These are phyloP conservation scores for Meandrusa payeni DNA, from an alignment of 2,888 invertebrate genomes.

Conservation along the genomic window DNA sequence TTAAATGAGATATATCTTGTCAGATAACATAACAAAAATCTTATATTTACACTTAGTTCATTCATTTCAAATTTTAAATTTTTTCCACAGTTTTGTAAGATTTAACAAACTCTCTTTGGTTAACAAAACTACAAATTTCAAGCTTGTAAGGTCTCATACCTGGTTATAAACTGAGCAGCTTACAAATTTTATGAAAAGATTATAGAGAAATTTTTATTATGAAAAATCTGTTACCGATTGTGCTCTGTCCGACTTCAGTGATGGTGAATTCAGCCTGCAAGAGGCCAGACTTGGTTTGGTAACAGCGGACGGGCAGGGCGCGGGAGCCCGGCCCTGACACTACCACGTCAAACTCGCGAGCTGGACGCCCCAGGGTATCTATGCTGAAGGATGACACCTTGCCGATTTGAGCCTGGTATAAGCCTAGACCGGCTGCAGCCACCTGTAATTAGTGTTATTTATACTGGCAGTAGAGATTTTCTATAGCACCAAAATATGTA, in stretches of 20 bases:
- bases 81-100: too few species aligned
- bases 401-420: slow-evolving; percentile 92
- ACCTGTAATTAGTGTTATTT: slow-evolving; percentile 53
- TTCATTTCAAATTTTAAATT: too few species aligned
- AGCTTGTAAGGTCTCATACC: too few species aligned
- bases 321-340: slow-evolving; percentile 90
- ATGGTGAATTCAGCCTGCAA: slow-evolving; percentile 96
- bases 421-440: slow-evolving; percentile 88
- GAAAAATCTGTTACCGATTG: slow-evolving; percentile 77
- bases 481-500: neutral
- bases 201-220: too few species aligned
- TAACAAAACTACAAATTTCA: too few species aligned
- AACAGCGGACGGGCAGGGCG: slow-evolving; percentile 94
- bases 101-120: too few species aligned
- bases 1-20: too few species aligned
- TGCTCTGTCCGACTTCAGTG: slow-evolving; percentile 86
- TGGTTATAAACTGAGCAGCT: too few species aligned
- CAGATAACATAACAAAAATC: too few species aligned
- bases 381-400: slow-evolving; percentile 93
- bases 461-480: too few species aligned
- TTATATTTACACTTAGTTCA: too few species aligned
- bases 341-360: slow-evolving; percentile 94
- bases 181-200: too few species aligned
- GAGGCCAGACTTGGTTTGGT: slow-evolving; percentile 97
- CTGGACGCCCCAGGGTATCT: slow-evolving; percentile 91